Conservation (phyloP, 2,113 vertebrate species). For the Megaceryle maxima region DNA sequence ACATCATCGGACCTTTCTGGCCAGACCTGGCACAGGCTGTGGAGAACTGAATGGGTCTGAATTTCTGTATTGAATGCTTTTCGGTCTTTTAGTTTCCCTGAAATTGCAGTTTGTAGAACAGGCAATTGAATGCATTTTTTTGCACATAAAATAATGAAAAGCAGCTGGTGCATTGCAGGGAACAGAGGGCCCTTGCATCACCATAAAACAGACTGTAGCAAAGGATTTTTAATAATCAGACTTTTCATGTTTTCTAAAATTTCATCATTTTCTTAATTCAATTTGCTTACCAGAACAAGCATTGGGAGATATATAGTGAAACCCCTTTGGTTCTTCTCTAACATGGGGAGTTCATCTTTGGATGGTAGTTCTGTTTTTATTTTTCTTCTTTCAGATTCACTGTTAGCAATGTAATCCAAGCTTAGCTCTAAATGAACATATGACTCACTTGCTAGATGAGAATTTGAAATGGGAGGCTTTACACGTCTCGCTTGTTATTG, state of each 20-base stretch:
- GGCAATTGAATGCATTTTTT: not conserved
- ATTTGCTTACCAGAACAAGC: not conserved
- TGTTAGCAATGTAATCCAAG: not conserved
- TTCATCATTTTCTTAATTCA: not conserved
- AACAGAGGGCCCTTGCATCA: not conserved
- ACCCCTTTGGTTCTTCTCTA: not conserved
- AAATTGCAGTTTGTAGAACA: not conserved
- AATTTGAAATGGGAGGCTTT: not conserved
- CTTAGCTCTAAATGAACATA: not conserved
- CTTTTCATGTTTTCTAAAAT: not conserved
- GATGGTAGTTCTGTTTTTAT: not conserved
- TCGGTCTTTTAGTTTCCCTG: not conserved
- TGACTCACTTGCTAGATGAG: constrained; percentile 8
- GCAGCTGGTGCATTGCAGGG: not conserved
- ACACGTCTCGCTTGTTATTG: not conserved
- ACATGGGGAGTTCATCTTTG: not conserved
- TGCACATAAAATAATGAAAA: not conserved
- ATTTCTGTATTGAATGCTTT: not conserved
- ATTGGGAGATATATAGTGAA: not conserved
- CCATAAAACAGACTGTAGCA: not conserved
- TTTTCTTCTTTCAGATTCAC: not conserved
- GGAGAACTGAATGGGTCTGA: not conserved
- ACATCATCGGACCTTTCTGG: not conserved
- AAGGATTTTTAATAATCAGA: not conserved
- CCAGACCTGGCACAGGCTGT: not conserved